Evolutionary conservation across 2,797 vertebrate genomes (phyloP).

Genomic region (Gallirallus australis): DNA sequence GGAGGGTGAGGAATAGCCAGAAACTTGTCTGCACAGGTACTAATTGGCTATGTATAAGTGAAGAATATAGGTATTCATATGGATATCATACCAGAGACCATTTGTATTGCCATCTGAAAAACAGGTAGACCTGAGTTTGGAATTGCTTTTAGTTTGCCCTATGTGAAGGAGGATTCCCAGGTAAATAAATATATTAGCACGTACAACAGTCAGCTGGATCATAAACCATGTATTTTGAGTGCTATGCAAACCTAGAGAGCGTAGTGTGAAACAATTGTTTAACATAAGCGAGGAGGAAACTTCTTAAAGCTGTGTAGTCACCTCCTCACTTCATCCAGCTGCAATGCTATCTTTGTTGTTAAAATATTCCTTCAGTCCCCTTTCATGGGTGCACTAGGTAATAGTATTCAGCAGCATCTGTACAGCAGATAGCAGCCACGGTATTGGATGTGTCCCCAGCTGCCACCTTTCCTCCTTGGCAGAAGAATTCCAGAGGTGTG

Average conservation of each 20-base stretch:
- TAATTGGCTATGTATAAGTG: neutral
- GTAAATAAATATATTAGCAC: neutral
- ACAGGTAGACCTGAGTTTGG: neutral
- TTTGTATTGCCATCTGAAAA: neutral
- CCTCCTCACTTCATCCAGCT: neutral
- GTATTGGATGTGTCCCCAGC: neutral
- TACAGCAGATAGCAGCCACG: neutral
- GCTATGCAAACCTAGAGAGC: neutral
- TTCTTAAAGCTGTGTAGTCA: neutral
- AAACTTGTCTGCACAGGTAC: neutral
- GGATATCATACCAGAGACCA: neutral
- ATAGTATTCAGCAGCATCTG: neutral
- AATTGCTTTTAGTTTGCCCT: neutral
- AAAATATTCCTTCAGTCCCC: neutral
- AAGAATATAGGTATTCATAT: rapidly evolving
- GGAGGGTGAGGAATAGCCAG: neutral
- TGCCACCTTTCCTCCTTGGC: conserved; percentile 3
- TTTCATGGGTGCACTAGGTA: neutral
- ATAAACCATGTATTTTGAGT: neutral
- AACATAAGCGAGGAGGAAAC: neutral
- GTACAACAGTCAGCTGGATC: neutral
- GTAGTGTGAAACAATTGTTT: conserved; percentile 14
- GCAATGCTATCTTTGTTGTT: neutral
- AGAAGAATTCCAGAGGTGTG: neutral
- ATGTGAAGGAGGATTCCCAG: neutral